Percentiles rank a stretch among this genome's conserved stretches.
Conservation (phyloP, 2,113 vertebrate genomes). For the Vombatus ursinus region DNA sequence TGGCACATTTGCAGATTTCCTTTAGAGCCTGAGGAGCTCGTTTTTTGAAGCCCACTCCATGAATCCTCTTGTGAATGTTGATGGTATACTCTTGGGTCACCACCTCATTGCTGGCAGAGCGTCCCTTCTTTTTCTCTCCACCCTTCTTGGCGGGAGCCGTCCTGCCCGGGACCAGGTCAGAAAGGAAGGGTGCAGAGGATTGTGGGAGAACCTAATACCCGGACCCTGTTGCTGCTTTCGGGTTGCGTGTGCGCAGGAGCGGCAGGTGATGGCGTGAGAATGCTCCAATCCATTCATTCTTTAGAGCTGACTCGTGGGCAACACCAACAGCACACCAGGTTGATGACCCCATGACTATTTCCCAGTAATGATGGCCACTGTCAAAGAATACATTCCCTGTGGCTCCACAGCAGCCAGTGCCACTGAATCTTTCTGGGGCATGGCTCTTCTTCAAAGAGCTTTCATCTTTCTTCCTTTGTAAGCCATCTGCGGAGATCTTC, state of each 20-base stretch:
- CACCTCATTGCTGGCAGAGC: constrained; percentile 99
- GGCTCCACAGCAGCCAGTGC: constrained; percentile 94
- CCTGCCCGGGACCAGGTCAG: constrained; percentile 56
- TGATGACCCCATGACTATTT: constrained; percentile 95
- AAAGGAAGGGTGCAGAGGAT: constrained; percentile 79
- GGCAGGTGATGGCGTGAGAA: background rate
- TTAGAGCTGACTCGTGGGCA: too few relatives aligned
- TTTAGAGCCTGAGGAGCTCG: constrained; percentile 97
- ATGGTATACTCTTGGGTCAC: constrained; percentile 99
- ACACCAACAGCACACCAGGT: constrained; percentile 87
- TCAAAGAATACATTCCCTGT: constrained; percentile 97
- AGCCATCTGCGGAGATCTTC: constrained; percentile 96
- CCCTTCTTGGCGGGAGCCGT: constrained; percentile 99
- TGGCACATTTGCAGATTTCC: constrained; percentile 99
- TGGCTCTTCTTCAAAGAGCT: constrained; percentile 99
- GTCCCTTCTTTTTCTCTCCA: constrained; percentile 98
- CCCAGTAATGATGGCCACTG: constrained; percentile 99
- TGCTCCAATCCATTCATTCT: too few relatives aligned
- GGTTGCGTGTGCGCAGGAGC: constrained; percentile 6
- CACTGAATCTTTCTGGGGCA: constrained; percentile 96
- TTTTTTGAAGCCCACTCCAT: too few relatives aligned
- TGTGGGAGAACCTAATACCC: constrained; percentile 73
- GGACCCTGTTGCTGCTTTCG: constrained; percentile 78
- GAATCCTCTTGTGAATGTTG: constrained; percentile 99
- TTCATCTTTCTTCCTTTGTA: constrained; percentile 99